phyloP scores from a whole-genome alignment of 2,113 vertebrate genomes.

The Trematomus loennbergii region DNA sequence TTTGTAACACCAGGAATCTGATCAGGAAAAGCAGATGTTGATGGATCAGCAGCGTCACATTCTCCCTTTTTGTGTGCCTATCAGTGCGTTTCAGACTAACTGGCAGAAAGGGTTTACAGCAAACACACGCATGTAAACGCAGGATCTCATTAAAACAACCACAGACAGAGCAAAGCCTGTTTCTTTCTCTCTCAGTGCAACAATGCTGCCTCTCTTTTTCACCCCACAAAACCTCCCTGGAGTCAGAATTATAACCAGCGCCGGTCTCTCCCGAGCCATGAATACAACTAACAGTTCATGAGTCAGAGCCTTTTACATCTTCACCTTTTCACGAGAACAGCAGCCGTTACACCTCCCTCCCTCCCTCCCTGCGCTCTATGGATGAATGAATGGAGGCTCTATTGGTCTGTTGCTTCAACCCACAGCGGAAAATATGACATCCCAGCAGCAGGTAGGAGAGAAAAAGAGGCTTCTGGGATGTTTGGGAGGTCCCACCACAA shows the following conservation, averaged over 20 bases:
- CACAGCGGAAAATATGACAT: conserved; percentile 79
- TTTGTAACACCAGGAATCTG: conserved; percentile 42
- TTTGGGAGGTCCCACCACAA: conserved; percentile 40
- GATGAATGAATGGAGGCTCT: conserved; percentile 78
- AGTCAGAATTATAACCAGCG: conserved; percentile 49
- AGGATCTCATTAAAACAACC: conserved; percentile 48
- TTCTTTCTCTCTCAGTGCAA: conserved; percentile 25
- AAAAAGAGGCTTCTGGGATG: conserved; percentile 52
- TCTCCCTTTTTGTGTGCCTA: conserved; percentile 8
- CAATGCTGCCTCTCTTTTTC: conserved; percentile 55
- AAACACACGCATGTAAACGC: conserved; percentile 31
- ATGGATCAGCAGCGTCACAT: conserved; percentile 6
- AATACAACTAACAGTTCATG: conserved; percentile 60
- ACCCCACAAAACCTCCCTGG: conserved; percentile 30
- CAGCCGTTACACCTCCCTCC: conserved; percentile 17
- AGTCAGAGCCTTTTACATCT: conserved; percentile 60
- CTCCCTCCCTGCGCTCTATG: conserved; percentile 25
- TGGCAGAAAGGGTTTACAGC: conserved; percentile 42
- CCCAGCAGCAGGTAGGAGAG: conserved; percentile 68
- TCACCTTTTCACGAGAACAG: conserved; percentile 64
- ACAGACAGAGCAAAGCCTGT: conserved; percentile 40
- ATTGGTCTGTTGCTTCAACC: conserved; percentile 70
- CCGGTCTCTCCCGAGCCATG: conserved; percentile 41
- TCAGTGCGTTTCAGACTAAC: conserved; percentile 40
- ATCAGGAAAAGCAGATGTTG: conserved; percentile 21